phyloP scores from a whole-genome alignment of 2,113 vertebrate genomes.

The Gallinago media region DNA sequence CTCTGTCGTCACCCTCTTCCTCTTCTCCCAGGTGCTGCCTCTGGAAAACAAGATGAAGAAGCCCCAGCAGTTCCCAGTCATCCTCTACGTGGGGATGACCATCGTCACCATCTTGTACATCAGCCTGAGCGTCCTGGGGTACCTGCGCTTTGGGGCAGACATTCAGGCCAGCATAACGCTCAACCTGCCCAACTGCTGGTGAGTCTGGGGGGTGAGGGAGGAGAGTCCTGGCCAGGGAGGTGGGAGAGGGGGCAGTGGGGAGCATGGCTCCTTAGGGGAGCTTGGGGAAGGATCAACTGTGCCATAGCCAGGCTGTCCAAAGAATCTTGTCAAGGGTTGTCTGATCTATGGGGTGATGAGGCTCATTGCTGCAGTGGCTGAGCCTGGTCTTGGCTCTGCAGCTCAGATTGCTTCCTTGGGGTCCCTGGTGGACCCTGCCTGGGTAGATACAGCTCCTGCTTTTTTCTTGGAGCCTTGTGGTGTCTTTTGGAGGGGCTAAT shows the following conservation, averaged over 20 bases:
- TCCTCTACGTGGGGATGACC: slow-evolving; percentile 91
- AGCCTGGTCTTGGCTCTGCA: neutral
- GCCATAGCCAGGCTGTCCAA: neutral
- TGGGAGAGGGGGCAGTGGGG: neutral
- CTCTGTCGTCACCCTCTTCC: neutral
- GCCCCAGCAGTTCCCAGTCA: slow-evolving; percentile 81
- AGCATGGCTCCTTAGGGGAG: rapidly evolving
- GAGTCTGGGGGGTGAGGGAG: neutral
- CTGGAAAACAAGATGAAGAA: slow-evolving; percentile 98
- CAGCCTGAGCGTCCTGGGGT: slow-evolving; percentile 89
- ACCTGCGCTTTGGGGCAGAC: slow-evolving; percentile 85
- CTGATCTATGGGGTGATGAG: neutral
- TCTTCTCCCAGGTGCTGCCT: slow-evolving; percentile 85
- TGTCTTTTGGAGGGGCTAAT: neutral
- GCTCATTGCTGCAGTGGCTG: neutral
- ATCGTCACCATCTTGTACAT: slow-evolving; percentile 89
- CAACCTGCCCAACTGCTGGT: slow-evolving; percentile 97
- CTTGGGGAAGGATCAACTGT: neutral
- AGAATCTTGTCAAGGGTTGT: neutral
- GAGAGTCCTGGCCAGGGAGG: neutral
- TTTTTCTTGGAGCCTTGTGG: neutral
- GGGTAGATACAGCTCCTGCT: neutral
- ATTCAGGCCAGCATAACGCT: slow-evolving; percentile 93
- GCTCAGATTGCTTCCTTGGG: neutral
- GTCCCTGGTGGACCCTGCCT: neutral